Conservation (phyloP, 1,140 invertebrate species). For the Cydia splendana region DNA sequence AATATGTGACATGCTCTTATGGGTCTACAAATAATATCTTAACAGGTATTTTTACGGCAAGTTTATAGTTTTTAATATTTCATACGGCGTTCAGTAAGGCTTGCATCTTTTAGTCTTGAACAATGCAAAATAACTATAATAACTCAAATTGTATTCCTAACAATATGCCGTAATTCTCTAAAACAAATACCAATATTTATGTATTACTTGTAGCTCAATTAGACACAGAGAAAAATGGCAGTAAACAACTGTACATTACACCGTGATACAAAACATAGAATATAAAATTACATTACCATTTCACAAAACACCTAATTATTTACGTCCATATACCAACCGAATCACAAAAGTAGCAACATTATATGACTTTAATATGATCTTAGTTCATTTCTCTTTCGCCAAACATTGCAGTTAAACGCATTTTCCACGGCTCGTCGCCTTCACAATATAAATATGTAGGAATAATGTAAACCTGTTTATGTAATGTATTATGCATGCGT, state of each 20-base stretch:
- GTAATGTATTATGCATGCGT: slow-evolving; percentile 6
- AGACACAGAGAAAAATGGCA: too few species aligned
- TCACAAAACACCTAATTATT: background rate
- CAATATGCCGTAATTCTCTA: too few species aligned
- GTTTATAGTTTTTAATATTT: too few species aligned
- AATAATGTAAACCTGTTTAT: slow-evolving; percentile 16
- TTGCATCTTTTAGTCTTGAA: too few species aligned
- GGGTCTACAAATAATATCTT: too few species aligned
- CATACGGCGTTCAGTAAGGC: too few species aligned
- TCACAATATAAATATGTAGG: slow-evolving; percentile 12
- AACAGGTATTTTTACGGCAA: too few species aligned
- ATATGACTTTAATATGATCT: background rate
- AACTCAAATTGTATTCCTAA: too few species aligned
- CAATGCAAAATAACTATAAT: too few species aligned
- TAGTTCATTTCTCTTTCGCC: background rate
- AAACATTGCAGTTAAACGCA: background rate
- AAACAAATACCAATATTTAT: too few species aligned
- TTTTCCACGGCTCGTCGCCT: background rate
- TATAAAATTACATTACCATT: background rate
- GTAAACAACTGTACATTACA: background rate
- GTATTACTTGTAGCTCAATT: too few species aligned
- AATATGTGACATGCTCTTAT: too few species aligned
- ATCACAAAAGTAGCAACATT: background rate
- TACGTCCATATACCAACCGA: background rate
- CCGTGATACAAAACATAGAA: background rate